Percentiles rank a stretch among this genome's conserved stretches.
These are phyloP conservation scores for Oscheius sp. DNA, from an alignment of 2,888 invertebrate genomes.

Conservation along the genomic window DNA sequence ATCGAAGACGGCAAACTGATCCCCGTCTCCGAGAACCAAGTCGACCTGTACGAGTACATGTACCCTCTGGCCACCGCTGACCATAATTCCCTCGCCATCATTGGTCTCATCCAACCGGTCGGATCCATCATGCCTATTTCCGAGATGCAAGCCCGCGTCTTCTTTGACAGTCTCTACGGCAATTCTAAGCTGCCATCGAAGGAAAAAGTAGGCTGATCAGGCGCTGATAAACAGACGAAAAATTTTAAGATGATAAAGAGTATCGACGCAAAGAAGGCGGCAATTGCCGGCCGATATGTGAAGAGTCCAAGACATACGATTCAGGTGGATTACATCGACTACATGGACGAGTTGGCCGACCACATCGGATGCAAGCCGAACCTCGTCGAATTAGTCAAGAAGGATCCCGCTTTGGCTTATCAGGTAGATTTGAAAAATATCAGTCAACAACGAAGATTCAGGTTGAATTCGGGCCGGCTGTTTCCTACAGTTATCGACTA, in stretches of 20 bases:
- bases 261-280: constrained; percentile 66
- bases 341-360: constrained; percentile 75
- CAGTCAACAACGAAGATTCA: background rate
- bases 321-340: constrained; percentile 73
- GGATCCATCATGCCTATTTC: constrained; percentile 76
- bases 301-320: constrained; percentile 74
- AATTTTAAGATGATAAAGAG: constrained; percentile 72
- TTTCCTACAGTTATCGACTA: constrained; percentile 49
- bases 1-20: constrained; percentile 69
- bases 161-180: constrained; percentile 64
- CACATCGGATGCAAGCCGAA: constrained; percentile 53
- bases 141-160: constrained; percentile 76
- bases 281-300: constrained; percentile 66
- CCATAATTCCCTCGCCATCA: constrained; percentile 75
- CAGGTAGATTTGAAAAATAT: constrained; percentile 15
- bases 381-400: constrained; percentile 7
- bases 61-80: constrained; percentile 73
- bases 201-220: constrained; percentile 4
- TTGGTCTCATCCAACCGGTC: constrained; percentile 74
- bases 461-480: constrained; percentile 46
- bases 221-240: background rate
- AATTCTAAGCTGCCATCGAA: constrained; percentile 22
- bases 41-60: constrained; percentile 74
- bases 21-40: constrained; percentile 54
- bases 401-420: constrained; percentile 23